Evolutionary conservation across 2,888 invertebrate species (phyloP).

Genomic region (Zonitis immaculata): DNA sequence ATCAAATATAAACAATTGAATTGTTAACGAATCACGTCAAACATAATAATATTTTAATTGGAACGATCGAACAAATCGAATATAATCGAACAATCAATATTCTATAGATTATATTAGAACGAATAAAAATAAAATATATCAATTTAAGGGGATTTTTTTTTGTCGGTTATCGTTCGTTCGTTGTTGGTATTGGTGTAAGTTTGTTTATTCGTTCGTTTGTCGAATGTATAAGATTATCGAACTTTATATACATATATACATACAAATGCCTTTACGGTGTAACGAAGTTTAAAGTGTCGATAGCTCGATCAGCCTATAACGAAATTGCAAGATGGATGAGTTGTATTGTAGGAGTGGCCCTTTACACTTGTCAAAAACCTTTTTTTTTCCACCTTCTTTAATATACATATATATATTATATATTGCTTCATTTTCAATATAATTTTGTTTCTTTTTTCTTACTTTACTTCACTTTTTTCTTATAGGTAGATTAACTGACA

Average conservation of each 20-base stretch:
- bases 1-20: constrained; percentile 1
- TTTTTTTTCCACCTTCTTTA: neutral
- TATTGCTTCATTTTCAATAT: neutral
- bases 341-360: neutral
- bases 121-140: constrained; percentile 15
- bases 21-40: constrained; percentile 20
- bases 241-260: no score
- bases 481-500: neutral
- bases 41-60: no score
- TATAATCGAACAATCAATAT: constrained; percentile 21
- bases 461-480: no score
- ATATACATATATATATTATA: neutral
- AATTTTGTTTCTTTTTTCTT: neutral
- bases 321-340: constrained; percentile 5
- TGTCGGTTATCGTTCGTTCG: no score
- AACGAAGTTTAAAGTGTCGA: constrained; percentile 8
- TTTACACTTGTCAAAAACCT: constrained; percentile 1
- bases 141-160: neutral
- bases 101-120: constrained; percentile 17
- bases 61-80: constrained; percentile 11
- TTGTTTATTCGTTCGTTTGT: neutral
- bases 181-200: no score
- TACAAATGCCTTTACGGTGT: constrained; percentile 5
- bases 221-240: neutral
- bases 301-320: constrained; percentile 2